A percentile compares a stretch with the other conserved stretches of the same genome.
Conservation (phyloP, 1,140 invertebrate species). For the Drosophila mayri region DNA sequence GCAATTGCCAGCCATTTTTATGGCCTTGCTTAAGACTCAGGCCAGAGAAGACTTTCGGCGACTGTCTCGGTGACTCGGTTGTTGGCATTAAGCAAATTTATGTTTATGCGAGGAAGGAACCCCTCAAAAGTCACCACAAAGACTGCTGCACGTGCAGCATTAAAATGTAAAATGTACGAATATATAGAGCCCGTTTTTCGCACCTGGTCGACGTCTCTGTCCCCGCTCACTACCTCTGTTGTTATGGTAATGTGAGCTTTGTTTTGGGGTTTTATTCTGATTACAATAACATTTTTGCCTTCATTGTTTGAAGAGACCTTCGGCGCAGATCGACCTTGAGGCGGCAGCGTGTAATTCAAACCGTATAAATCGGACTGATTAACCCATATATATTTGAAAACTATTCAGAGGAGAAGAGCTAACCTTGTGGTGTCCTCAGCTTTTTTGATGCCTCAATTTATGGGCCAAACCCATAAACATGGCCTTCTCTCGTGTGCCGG, state of each 20-base stretch:
- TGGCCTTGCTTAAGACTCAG: neutral
- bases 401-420: neutral
- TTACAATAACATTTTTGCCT: constrained; percentile 53
- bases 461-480: constrained; percentile 22
- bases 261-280: constrained; percentile 51
- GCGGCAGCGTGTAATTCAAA: constrained; percentile 24
- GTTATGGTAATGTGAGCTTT: constrained; percentile 62
- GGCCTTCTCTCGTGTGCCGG: neutral
- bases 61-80: neutral
- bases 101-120: constrained; percentile 23
- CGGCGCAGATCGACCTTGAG: constrained; percentile 31
- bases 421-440: constrained; percentile 39
- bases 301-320: constrained; percentile 47
- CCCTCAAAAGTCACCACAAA: constrained; percentile 12
- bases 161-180: constrained; percentile 18
- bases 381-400: constrained; percentile 7
- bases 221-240: constrained; percentile 6
- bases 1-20: neutral
- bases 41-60: neutral
- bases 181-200: constrained; percentile 32
- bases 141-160: constrained; percentile 20
- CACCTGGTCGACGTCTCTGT: constrained; percentile 24
- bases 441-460: constrained; percentile 27
- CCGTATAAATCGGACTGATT: constrained; percentile 24
- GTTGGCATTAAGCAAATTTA: constrained; percentile 23